Conservation (phyloP, 2,888 invertebrate species). For the Andrena bucephala region DNA sequence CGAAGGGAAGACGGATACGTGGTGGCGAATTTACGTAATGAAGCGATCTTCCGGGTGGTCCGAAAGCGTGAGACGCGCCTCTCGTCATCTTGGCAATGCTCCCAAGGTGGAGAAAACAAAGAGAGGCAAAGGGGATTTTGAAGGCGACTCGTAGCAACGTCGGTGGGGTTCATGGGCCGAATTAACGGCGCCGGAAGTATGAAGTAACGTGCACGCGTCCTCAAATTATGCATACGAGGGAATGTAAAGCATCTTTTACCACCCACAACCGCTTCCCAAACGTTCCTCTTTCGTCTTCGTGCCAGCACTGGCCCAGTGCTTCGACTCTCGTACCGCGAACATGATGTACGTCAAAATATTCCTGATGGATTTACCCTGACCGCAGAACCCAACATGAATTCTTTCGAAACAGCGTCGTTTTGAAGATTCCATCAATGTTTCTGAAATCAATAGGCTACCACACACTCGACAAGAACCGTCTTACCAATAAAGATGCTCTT, state of each 20-base stretch:
- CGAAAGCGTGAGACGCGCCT: slow-evolving; percentile 52
- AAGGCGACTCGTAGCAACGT: slow-evolving; percentile 49
- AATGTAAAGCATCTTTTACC: slow-evolving; percentile 60
- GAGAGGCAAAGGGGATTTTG: slow-evolving; percentile 45
- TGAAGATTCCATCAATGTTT: neutral
- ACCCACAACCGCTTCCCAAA: slow-evolving; percentile 63
- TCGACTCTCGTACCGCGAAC: slow-evolving; percentile 45
- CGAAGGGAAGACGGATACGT: slow-evolving; percentile 45
- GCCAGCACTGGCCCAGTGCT: slow-evolving; percentile 44
- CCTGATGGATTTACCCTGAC: slow-evolving; percentile 45
- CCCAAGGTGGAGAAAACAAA: slow-evolving; percentile 66
- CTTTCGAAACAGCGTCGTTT: slow-evolving; percentile 21
- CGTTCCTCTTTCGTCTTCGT: slow-evolving; percentile 49
- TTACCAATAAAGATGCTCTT: too few species aligned
- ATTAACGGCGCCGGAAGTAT: slow-evolving; percentile 69
- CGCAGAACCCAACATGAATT: slow-evolving; percentile 37
- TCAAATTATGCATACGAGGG: slow-evolving; percentile 61
- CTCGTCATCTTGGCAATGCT: slow-evolving; percentile 60
- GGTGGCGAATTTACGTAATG: slow-evolving; percentile 74
- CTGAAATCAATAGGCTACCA: neutral
- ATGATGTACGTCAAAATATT: slow-evolving; percentile 61
- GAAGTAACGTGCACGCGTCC: slow-evolving; percentile 51
- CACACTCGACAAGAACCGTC: too few species aligned
- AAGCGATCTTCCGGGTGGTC: slow-evolving; percentile 80
- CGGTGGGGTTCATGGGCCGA: slow-evolving; percentile 57